phyloP scores from a whole-genome alignment of 2,113 vertebrate species.

The Nyctereutes procyonoides region DNA sequence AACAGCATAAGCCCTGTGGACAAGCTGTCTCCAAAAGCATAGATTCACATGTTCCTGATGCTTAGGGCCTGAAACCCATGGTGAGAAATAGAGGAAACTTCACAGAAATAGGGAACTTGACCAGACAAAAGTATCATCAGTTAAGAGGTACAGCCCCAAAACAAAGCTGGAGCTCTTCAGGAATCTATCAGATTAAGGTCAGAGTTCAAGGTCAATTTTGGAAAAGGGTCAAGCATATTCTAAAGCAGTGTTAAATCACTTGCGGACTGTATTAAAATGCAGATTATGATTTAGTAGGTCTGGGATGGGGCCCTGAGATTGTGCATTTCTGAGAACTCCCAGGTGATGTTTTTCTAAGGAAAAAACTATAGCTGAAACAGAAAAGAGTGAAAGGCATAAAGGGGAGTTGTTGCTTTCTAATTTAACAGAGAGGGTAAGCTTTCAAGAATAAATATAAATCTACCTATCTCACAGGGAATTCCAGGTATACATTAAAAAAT shows the following conservation, averaged over 20 bases:
- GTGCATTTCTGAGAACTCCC: not conserved
- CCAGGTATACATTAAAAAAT: constrained; percentile 18
- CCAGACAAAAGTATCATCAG: not conserved
- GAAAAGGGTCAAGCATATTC: not conserved
- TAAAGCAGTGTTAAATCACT: constrained; percentile 12
- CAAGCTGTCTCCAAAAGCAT: not conserved
- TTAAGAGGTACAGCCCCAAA: not conserved
- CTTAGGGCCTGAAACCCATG: not conserved
- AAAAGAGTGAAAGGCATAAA: constrained; percentile 5
- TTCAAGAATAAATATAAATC: not conserved
- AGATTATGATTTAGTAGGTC: not conserved
- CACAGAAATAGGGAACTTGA: constrained; percentile 15
- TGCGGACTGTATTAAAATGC: not conserved
- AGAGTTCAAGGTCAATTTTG: not conserved
- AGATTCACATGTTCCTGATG: not conserved
- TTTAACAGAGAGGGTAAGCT: not conserved
- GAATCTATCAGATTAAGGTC: constrained; percentile 2
- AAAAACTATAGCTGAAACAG: not conserved
- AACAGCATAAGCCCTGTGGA: not conserved
- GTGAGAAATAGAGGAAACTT: constrained; percentile 43
- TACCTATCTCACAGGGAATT: not conserved
- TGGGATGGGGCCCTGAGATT: not conserved
- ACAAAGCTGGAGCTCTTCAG: not conserved
- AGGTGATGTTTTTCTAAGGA: not conserved
- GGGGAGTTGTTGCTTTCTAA: not conserved